phyloP scores from a whole-genome alignment of 2,113 vertebrate genomes.

The Phoxinus phoxinus region DNA sequence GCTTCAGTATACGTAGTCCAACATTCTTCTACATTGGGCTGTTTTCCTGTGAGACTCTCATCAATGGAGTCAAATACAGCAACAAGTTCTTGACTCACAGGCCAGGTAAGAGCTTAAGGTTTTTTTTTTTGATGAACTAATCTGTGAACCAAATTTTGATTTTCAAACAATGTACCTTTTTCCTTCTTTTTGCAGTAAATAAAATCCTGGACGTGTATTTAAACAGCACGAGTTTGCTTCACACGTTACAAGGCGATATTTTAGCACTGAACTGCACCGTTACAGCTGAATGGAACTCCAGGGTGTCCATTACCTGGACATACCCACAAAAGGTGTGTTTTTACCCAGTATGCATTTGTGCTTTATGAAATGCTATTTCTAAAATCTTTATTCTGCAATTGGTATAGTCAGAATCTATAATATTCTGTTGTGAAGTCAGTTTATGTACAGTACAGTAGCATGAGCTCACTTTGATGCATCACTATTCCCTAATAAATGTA shows the following conservation, averaged over 20 bases:
- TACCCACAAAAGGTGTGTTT: constrained; percentile 88
- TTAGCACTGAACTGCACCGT: constrained; percentile 88
- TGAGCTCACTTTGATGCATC: background rate
- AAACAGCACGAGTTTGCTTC: constrained; percentile 78
- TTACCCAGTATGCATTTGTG: background rate
- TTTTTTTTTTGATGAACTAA: background rate
- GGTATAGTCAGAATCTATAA: background rate
- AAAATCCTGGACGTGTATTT: constrained; percentile 84
- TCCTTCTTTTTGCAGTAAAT: constrained; percentile 75
- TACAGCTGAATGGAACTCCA: constrained; percentile 86
- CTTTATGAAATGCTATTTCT: constrained; percentile 11
- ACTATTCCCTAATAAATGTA: background rate
- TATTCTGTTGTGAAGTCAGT: too few relatives aligned
- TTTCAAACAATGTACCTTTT: background rate
- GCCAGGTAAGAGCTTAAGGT: constrained; percentile 72
- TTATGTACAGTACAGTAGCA: too few relatives aligned
- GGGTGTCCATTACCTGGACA: constrained; percentile 89
- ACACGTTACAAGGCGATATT: constrained; percentile 77
- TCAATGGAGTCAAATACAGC: constrained; percentile 70
- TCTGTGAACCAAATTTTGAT: background rate
- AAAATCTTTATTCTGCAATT: constrained; percentile 34
- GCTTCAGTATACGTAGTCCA: constrained; percentile 87
- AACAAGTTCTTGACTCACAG: constrained; percentile 83
- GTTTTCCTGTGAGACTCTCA: constrained; percentile 82
- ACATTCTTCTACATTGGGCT: constrained; percentile 84